Conservation (phyloP, 2,888 invertebrate species). For the Acrobasis suavella region DNA sequence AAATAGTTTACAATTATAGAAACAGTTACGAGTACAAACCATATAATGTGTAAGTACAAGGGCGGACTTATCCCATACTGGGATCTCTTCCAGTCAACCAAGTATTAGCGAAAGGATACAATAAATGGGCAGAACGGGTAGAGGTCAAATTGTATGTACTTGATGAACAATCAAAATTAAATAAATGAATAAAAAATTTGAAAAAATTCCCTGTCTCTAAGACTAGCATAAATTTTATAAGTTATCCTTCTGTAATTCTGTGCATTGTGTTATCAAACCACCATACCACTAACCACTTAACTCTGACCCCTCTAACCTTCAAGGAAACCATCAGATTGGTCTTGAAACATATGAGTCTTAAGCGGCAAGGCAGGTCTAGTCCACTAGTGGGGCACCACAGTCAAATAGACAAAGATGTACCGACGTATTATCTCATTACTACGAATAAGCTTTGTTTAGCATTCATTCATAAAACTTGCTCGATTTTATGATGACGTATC, state of each 20-base stretch:
- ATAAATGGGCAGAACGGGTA: too few species aligned
- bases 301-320: slow-evolving; percentile 37
- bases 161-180: too few species aligned
- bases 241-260: not conserved
- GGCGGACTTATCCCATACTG: too few species aligned
- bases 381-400: slow-evolving; percentile 41
- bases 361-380: slow-evolving; percentile 24
- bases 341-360: not conserved
- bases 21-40: too few species aligned
- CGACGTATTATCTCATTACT: slow-evolving; percentile 70
- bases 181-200: too few species aligned
- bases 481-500: not conserved
- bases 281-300: slow-evolving; percentile 44
- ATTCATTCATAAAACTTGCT: slow-evolving; percentile 26
- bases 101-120: too few species aligned
- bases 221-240: not conserved
- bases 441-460: slow-evolving; percentile 36
- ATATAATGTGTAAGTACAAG: too few species aligned
- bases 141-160: too few species aligned
- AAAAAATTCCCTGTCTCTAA: too few species aligned
- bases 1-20: too few species aligned
- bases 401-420: slow-evolving; percentile 74
- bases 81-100: too few species aligned
- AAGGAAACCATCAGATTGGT: not conserved
- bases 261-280: slow-evolving; percentile 49